Evolutionary conservation across 2,888 invertebrate genomes (phyloP), one percentile per base, ranked within the genome.

Genomic region (Odontocerum albicorne): DNA sequence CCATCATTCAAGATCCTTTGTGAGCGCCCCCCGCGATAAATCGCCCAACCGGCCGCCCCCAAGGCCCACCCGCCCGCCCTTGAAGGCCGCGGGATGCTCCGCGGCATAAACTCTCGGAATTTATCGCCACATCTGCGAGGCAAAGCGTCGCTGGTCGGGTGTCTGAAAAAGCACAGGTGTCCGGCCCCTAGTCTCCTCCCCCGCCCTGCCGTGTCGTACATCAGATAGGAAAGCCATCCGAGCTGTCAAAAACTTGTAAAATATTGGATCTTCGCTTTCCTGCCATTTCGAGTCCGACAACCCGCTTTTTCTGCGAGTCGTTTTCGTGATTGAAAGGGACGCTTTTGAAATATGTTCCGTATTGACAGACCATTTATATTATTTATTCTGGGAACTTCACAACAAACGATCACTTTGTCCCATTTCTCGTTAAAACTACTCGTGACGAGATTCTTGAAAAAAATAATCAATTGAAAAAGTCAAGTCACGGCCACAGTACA

Each of bases 241-340:
- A 74, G 72, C 77, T 82, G 83, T 83, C 83, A 82, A 81, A 82
- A 82, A 82, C 79, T 81, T 79, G 80, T 83, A 80, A 83, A 83
- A 82, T 83, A 83, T 83, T 75, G 81, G 75, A 73, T 72, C 71
- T 71, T 70, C 74, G 73, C 74, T 74, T 72, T 69, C 67, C 63
- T 63, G 63, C 62, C 64, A 62, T 64, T 64, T 63, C 63, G 63
- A 64, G 62, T 60, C 61, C 59, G 51, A 55, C 56, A 52, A 57
- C 58, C 61, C 49, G 52, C 58, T 52, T 57, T 57, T 51, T 59
- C 45, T 40, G 33, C 16, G 17, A 22, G 31, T n/a, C 39, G 53
- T 39, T 20, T 38, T 47, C 49, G 47, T 49, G 56, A 50, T 50
- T 60, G 57, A 56, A 53, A 46, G 46, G 49, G 44, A 51, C 46